Conservation (phyloP, 2,888 invertebrate genomes). For the Platerodrilus igneus region DNA sequence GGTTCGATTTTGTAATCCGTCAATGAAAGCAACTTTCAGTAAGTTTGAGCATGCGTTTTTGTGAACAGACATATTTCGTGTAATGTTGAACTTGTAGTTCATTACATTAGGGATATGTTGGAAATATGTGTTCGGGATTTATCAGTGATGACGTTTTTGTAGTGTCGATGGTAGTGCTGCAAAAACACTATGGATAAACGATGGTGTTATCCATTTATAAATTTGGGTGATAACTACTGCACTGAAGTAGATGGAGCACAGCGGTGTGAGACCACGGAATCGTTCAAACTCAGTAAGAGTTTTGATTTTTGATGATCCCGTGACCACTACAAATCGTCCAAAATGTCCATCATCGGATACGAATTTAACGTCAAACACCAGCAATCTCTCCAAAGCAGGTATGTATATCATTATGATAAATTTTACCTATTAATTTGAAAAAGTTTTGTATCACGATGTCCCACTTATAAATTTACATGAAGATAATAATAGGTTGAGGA, state of each 20-base stretch:
- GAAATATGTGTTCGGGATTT: not conserved
- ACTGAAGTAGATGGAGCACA: slow-evolving; percentile 43
- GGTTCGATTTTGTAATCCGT: slow-evolving; percentile 24
- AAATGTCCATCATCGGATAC: slow-evolving; percentile 32
- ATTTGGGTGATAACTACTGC: slow-evolving; percentile 17
- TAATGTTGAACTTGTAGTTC: too few species aligned
- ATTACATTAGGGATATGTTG: not conserved
- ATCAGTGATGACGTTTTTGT: slow-evolving; percentile 3
- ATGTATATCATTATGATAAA: too few species aligned
- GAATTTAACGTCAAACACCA: slow-evolving; percentile 24
- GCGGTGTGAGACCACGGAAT: slow-evolving; percentile 42
- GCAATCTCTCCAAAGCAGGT: slow-evolving; percentile 35
- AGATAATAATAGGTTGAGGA: too few species aligned
- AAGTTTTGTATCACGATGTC: too few species aligned
- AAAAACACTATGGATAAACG: slow-evolving; percentile 1
- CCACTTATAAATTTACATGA: too few species aligned
- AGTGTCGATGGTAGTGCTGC: slow-evolving; percentile 1
- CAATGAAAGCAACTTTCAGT: slow-evolving; percentile 24
- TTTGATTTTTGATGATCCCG: slow-evolving; percentile 68
- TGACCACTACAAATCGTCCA: slow-evolving; percentile 33
- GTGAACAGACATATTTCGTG: too few species aligned
- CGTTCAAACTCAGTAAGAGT: slow-evolving; percentile 66
- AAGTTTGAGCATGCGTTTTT: slow-evolving; percentile 22
- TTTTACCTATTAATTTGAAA: too few species aligned
- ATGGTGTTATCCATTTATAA: slow-evolving; percentile 8